Base-by-base conservation (phyloP, 2,888 invertebrate species). In the Ornithoptera priamus region DNA sequence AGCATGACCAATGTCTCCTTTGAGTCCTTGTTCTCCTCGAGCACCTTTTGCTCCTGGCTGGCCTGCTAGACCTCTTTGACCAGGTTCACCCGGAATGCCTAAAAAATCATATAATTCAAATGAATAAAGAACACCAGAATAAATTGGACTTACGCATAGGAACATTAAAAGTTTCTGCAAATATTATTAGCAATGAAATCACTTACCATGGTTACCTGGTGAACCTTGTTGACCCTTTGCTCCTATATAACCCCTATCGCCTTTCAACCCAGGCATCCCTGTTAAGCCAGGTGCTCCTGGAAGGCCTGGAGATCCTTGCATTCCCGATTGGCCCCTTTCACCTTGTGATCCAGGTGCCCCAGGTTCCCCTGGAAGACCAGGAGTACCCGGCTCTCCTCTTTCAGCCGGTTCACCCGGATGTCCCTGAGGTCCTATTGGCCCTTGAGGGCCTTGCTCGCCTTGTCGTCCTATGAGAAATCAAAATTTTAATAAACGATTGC, bases 391-490 rank as follows among this genome's bases (percentile, higher is more conserved):
- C 78, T 96, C 96, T 24, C 97, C 97, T 78, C 96, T 90, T 84
- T 97, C 96, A 0, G 96, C 97, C 62, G 96, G 95, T 85, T 97
- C 97, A 20, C 97, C 97, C 0, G 96, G 96, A 1, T 96, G 95
- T 2, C 97, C 97, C 0, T 93, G 91, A 0, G 95, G 95, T 5
- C 97, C 97, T 30, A 95, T 85, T 20, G 94, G 93, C n/a, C 97
- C 97, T 82, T 95, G 95, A 0, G 94, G 94, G 0, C 97, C 97
- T 81, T 96, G 94, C 79, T 96, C 96, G 72, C 97, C 97, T 83
- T 93, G 94, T 70, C 94, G 93, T 66, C 95, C 95, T 92, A 76
- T 22, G 64, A 53, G 20, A n/a, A 30, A 36, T 5, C 18, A 60
- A 36, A 18, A 18, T 60, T 24, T 12, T 17, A 60, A 4, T 24